Evolutionary conservation across 2,113 vertebrate genomes (phyloP).

Genomic region (Actenoides hombroni): DNA sequence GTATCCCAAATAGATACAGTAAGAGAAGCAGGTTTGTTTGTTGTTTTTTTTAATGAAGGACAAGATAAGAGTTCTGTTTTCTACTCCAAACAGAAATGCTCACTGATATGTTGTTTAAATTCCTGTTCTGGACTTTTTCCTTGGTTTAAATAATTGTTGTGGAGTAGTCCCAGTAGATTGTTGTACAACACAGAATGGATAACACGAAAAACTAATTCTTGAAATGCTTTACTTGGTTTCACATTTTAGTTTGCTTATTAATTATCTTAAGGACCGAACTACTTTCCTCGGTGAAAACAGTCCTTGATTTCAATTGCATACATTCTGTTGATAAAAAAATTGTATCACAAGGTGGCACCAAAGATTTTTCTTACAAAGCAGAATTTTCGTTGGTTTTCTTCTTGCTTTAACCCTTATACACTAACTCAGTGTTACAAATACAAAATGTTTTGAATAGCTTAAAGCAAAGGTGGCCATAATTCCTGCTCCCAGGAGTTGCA

Average conservation of each 20-base stretch:
- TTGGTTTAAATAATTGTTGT: background rate
- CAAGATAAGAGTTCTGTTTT: background rate
- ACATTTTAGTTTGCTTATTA: too few species aligned
- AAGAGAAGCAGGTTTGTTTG: background rate
- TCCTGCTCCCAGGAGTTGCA: background rate
- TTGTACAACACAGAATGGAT: background rate
- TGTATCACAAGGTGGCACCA: constrained; percentile 62
- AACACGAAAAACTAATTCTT: background rate
- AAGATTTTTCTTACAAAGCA: constrained; percentile 30
- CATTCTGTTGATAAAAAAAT: background rate
- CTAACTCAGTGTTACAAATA: background rate
- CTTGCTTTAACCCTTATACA: background rate
- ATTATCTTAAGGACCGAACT: background rate
- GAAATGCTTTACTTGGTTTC: background rate
- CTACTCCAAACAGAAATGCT: background rate
- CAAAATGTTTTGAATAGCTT: constrained; percentile 9
- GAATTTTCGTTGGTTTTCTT: background rate
- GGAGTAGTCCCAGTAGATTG: background rate
- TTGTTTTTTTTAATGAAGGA: background rate
- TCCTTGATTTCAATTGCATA: background rate
- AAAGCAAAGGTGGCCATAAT: background rate
- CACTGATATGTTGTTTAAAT: background rate
- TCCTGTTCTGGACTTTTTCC: background rate
- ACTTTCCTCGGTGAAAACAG: background rate
- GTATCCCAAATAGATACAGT: background rate